Base-by-base conservation (phyloP, 2,797 vertebrate genomes). In the Perodicticus potto region DNA sequence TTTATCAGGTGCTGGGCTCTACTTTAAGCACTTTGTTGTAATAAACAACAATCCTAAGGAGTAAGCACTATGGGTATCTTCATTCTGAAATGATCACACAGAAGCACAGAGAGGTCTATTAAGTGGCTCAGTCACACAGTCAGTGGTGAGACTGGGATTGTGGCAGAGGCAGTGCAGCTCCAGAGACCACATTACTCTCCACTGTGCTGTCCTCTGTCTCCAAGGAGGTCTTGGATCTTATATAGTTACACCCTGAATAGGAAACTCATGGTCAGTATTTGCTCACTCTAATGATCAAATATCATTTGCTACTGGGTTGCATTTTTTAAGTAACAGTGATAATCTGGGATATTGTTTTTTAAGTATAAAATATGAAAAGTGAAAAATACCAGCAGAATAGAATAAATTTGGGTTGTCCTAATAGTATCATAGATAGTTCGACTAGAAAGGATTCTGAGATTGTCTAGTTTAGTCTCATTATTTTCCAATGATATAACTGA, bases 51-150 rank as follows among this genome's bases (percentile, higher is more conserved):
- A 25, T 0, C 19, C 3, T 29, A 88, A 70, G 22, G 72, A 9
- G 9, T 11, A 29, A 6, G 3, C 2, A 4, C 1, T 55, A 1
- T 63, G 34, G 7, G 0, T 40, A 55, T 9, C 7, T 17, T 0
- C 5, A 29, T 70, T 73, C 3, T 72, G 73, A 59, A 63, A 53
- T 45, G 63, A 82, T 77, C 13, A 16, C 69, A 4, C 1, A 17
- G 5, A 84, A 19, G 7, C 12, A 43, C 17, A 70, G 7, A 61
- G 2, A 61, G 4, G 1, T 45, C 82, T 81, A 22, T 77, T 14
- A 65, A 59, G 1, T 84, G 27, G 14, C 8, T 5, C 13, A 45
- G 5, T 74, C 13, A 53, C 34, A 63, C 5, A n/a, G 10, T 22
- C 63, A 34, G 8, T 16, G 4, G 69, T 77, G 9, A 76, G 90